Percentiles rank a stretch among this genome's conserved stretches.
phyloP scores from a whole-genome alignment of 2,797 vertebrate genomes.

The Manis javanica region DNA sequence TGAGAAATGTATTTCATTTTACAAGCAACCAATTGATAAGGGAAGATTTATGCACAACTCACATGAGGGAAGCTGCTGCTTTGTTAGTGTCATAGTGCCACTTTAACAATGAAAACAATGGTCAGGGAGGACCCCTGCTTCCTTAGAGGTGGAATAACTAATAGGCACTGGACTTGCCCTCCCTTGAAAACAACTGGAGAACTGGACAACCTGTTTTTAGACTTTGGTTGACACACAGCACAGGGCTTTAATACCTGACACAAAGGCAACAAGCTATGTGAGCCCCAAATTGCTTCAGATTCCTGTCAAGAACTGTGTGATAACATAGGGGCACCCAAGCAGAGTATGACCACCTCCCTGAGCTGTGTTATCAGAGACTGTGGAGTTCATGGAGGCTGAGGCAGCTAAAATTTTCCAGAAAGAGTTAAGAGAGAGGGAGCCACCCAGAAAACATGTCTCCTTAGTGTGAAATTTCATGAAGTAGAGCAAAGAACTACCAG shows the following conservation, averaged over 20 bases:
- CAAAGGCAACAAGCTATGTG: not conserved
- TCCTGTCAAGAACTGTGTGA: not conserved
- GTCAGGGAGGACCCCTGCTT: not conserved
- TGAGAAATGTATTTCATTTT: not conserved
- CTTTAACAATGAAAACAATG: not conserved
- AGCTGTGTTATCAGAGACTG: not conserved
- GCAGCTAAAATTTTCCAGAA: not conserved
- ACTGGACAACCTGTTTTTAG: not conserved
- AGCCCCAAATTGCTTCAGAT: not conserved
- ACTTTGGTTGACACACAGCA: not conserved
- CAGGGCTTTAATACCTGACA: not conserved
- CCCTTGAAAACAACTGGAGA: not conserved
- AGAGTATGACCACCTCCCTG: not conserved
- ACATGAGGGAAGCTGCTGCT: not conserved
- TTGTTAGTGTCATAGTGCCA: not conserved
- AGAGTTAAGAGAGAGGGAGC: not conserved
- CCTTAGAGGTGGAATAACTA: not conserved
- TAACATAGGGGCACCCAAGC: not conserved
- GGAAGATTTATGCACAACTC: not conserved
- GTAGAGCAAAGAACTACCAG: not conserved
- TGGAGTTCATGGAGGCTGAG: not conserved
- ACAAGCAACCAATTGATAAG: constrained; percentile 6
- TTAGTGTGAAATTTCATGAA: not conserved
- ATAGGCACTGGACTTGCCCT: not conserved
- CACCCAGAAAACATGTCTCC: not conserved